Base-by-base conservation (phyloP, 2,797 vertebrate genomes). In the Acanthurus leucopareius region DNA sequence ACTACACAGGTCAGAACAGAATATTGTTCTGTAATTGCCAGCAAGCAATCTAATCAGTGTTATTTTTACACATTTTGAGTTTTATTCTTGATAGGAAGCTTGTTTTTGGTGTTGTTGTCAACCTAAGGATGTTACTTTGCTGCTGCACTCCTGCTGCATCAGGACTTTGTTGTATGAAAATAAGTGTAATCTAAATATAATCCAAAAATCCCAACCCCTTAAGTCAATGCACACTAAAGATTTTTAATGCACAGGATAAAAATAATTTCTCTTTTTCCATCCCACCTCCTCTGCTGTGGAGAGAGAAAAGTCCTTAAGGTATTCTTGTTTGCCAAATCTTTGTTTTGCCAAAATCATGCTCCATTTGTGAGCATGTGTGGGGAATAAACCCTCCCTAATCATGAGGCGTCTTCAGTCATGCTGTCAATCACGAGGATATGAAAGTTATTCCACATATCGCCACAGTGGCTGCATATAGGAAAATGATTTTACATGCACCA, bases 261-360 rank as follows among this genome's bases (percentile, higher is more conserved):
- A 77, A 76, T 75, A 69, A 72, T 71, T 38, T 56, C 35, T 72
- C 47, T 22, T 22, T 68, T 38, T 25, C 57, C 45, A 10, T 40
- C 19, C 32, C 63, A 45, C 52, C 68, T 68, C 42, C 59, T 83
- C 64, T 62, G 51, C 51, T 75, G 49, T 10, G 67, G 56, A 57
- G 28, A 54, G 35, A 61, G 42, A 49, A 69, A 14, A 2, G 22
- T 51, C 80, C 69, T 81, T 20, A 42, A 79, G 73, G 77, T 85
- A 73, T 83, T 82, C 48, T 61, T 77, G 75, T 77, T 84, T 83
- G 72, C 72, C 69, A 79, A 77, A 73, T 74, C 38, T 63, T 51
- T 86, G 44, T 78, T 86, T 73, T 83, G 68, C 75, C 69, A 79
- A 64, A 72, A 75, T 73, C 73, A 42, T 62, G 75, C 76, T 87